phyloP scores from a whole-genome alignment of 2,888 invertebrate species.

The Hypomecis punctinalis region DNA sequence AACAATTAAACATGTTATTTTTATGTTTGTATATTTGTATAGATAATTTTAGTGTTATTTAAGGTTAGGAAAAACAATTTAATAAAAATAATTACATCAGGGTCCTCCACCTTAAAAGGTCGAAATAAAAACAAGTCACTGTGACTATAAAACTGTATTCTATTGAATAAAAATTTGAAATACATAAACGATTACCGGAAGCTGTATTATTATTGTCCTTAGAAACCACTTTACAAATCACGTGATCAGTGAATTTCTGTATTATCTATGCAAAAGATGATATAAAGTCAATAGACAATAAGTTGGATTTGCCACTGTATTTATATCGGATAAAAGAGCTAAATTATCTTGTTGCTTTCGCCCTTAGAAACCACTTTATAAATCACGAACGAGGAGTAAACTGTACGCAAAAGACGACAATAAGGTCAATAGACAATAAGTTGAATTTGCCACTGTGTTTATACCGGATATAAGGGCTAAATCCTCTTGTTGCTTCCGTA shows the following conservation, averaged over 20 bases:
- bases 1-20: not conserved
- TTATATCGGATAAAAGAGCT: slow-evolving; percentile 2
- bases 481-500: slow-evolving; percentile 81
- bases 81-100: not conserved
- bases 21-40: too few species aligned
- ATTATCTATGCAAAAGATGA: not conserved
- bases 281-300: not conserved
- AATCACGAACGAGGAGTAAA: slow-evolving; percentile 32
- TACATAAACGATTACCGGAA: slow-evolving; percentile 62
- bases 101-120: not conserved
- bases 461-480: slow-evolving; percentile 48
- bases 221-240: slow-evolving; percentile 45
- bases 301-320: slow-evolving; percentile 16
- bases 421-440: not conserved
- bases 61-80: not conserved
- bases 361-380: slow-evolving; percentile 45
- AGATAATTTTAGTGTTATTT: not conserved
- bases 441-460: slow-evolving; percentile 16
- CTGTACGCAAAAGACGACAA: slow-evolving; percentile 5
- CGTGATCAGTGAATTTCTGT: slow-evolving; percentile 22
- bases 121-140: slow-evolving; percentile 46
- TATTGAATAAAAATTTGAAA: slow-evolving; percentile 70
- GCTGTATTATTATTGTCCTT: slow-evolving; percentile 50
- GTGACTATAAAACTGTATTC: slow-evolving; percentile 77
- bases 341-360: slow-evolving; percentile 47